These are phyloP conservation scores for Sycophaga agraensis DNA, from an alignment of 1,140 invertebrate genomes.

Conservation along the genomic window DNA sequence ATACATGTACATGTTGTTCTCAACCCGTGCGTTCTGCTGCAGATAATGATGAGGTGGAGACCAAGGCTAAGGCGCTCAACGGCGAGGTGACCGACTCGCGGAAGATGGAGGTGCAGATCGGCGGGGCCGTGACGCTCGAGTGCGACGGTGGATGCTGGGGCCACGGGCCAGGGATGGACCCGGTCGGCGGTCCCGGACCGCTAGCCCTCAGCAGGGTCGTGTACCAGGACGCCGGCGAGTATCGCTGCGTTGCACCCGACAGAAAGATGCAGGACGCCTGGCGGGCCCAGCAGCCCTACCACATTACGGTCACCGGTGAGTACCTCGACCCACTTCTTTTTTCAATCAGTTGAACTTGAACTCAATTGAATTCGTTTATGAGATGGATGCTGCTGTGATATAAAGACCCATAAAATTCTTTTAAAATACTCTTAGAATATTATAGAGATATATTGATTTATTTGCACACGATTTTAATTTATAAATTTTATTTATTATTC, in stretches of 20 bases:
- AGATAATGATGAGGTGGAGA: constrained; percentile 65
- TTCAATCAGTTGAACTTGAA: too few species aligned
- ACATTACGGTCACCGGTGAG: constrained; percentile 63
- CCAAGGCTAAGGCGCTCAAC: constrained; percentile 53
- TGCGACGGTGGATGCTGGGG: constrained; percentile 71
- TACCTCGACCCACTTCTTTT: too few species aligned
- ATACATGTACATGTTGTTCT: too few species aligned
- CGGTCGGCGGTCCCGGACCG: constrained; percentile 63
- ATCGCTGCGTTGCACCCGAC: constrained; percentile 70
- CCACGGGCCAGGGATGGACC: constrained; percentile 63
- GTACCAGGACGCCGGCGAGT: constrained; percentile 76
- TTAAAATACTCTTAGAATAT: too few species aligned
- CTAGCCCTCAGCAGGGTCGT: constrained; percentile 69
- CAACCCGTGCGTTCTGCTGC: constrained; percentile 1
- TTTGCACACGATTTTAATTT: too few species aligned
- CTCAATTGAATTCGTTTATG: too few species aligned
- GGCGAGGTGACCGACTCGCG: constrained; percentile 60
- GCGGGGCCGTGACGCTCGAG: constrained; percentile 80
- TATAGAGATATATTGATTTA: too few species aligned
- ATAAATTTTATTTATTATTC: too few species aligned
- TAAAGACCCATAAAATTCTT: too few species aligned
- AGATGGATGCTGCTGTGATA: too few species aligned
- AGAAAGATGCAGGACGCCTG: constrained; percentile 58
- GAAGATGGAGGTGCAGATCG: constrained; percentile 76
- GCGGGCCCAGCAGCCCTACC: constrained; percentile 57